Evolutionary conservation across 1,140 invertebrate genomes (phyloP).

Genomic region (Chironomus striatipennis): DNA sequence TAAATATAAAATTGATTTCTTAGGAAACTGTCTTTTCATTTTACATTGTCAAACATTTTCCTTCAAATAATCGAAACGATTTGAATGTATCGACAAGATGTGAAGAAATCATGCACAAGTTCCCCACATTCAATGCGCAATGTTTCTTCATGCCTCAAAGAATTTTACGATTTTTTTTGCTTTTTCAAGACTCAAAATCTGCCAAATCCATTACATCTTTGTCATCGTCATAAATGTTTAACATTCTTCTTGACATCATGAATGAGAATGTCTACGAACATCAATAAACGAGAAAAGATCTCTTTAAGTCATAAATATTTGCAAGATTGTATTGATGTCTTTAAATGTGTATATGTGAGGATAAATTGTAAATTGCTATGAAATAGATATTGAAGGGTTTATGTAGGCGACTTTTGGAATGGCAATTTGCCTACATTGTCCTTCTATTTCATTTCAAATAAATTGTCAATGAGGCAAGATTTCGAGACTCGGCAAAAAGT

Average conservation of each 20-base stretch:
- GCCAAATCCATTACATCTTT: not conserved
- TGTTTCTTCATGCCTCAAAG: not conserved
- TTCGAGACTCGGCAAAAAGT: not conserved
- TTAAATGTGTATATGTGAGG: too few species aligned
- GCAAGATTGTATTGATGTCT: too few species aligned
- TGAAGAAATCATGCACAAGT: not conserved
- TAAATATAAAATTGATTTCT: not conserved
- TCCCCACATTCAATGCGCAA: not conserved
- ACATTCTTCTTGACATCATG: slow-evolving; percentile 12
- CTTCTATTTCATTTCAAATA: not conserved
- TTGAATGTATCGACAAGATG: not conserved
- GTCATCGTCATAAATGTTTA: slow-evolving; percentile 13
- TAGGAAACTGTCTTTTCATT: not conserved
- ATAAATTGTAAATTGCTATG: too few species aligned
- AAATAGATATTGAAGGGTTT: too few species aligned
- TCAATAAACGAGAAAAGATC: too few species aligned
- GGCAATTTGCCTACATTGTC: slow-evolving; percentile 2
- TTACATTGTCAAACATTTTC: slow-evolving; percentile 8
- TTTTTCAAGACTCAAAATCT: not conserved
- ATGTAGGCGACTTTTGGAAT: not conserved
- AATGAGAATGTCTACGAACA: not conserved
- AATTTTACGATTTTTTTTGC: not conserved
- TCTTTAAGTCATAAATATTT: too few species aligned
- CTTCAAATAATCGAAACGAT: too few species aligned
- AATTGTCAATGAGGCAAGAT: not conserved